These are phyloP conservation scores for Zapornia atra DNA, from an alignment of 2,113 vertebrate genomes.

Conservation along the genomic window DNA sequence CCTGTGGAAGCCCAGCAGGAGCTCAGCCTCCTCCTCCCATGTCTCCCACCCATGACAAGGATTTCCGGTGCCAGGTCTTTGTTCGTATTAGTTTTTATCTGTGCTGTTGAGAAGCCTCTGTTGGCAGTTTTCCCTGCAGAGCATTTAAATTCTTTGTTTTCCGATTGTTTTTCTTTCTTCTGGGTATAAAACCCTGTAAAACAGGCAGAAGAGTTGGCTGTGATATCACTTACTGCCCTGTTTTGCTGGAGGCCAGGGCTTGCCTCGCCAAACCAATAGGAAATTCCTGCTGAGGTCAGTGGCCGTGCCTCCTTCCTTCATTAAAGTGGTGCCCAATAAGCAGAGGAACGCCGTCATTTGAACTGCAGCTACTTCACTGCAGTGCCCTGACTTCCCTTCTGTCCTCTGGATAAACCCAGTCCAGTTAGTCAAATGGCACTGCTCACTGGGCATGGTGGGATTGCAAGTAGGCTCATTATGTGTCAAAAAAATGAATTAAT, in stretches of 20 bases:
- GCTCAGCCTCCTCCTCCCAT: not conserved
- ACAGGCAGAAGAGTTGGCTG: not conserved
- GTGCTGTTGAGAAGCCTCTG: not conserved
- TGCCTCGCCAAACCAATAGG: not conserved
- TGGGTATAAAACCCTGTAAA: not conserved
- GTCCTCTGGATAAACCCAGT: not conserved
- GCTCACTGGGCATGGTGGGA: not conserved
- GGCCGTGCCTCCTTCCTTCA: not conserved
- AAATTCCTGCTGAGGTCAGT: not conserved
- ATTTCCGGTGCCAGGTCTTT: not conserved
- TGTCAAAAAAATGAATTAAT: not conserved
- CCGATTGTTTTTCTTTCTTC: not conserved
- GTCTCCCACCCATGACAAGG: not conserved
- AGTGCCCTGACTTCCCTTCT: not conserved
- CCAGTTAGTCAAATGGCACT: not conserved
- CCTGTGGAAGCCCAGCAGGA: not conserved
- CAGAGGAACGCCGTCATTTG: not conserved
- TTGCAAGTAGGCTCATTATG: not conserved
- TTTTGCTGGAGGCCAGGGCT: not conserved
- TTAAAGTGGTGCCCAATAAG: not conserved
- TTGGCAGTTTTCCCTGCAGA: not conserved
- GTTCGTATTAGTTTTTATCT: not conserved
- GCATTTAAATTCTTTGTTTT: not conserved
- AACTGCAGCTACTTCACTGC: not conserved
- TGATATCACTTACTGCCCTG: not conserved